Evolutionary conservation across 2,113 vertebrate species (phyloP).

Genomic region (Megaptera novaeangliae): DNA sequence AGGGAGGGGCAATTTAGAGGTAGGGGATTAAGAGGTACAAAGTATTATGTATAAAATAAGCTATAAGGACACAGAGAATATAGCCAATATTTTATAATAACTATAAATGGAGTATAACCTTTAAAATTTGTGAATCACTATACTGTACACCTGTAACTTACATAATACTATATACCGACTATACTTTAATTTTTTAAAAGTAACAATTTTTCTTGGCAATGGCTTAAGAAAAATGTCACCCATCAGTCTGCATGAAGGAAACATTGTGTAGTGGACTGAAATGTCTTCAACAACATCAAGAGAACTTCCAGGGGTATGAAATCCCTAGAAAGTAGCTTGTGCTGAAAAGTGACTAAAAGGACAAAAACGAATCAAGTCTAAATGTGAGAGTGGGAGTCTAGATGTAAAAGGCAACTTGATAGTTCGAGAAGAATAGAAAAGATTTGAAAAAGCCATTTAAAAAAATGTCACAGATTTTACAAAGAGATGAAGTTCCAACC

Average conservation of each 20-base stretch:
- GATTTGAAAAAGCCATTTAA: neutral
- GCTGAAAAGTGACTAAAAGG: neutral
- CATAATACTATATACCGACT: neutral
- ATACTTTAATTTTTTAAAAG: neutral
- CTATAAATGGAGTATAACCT: neutral
- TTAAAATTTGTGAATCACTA: neutral
- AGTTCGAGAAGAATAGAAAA: neutral
- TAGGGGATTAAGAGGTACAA: neutral
- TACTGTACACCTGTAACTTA: neutral
- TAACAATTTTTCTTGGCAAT: neutral
- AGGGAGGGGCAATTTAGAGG: neutral
- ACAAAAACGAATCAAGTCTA: neutral
- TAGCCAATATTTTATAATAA: neutral
- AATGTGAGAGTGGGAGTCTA: neutral
- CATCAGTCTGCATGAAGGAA: neutral
- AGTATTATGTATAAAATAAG: neutral
- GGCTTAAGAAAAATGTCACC: neutral
- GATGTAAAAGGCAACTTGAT: neutral
- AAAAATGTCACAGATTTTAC: neutral
- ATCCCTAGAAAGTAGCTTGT: neutral
- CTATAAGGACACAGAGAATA: neutral
- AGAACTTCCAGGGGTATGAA: neutral
- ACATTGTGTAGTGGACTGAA: neutral
- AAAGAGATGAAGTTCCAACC: neutral
- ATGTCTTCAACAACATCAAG: neutral